Conservation (phyloP, 1,140 invertebrate species). For the Ceratoteleas bidentatus region DNA sequence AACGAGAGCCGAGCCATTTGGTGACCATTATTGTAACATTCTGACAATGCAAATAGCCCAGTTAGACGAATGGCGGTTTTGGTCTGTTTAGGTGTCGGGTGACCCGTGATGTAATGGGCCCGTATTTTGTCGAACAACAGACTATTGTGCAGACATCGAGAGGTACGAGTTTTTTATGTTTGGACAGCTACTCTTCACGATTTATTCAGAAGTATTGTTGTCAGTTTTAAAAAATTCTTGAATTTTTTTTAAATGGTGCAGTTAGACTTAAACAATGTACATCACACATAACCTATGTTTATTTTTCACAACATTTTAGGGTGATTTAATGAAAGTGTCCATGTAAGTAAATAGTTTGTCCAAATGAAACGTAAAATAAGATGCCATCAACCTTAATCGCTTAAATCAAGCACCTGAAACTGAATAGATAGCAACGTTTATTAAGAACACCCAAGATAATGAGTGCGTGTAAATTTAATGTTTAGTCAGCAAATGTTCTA, state of each 20-base stretch:
- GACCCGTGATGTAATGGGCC: conserved; percentile 12
- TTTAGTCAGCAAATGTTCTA: conserved; percentile 65
- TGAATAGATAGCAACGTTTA: not conserved
- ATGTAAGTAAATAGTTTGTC: too few species aligned
- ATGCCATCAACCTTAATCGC: too few species aligned
- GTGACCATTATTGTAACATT: conserved; percentile 41
- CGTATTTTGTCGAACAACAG: conserved; percentile 1
- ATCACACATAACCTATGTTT: too few species aligned
- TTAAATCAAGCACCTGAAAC: not conserved
- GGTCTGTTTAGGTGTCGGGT: conserved; percentile 3
- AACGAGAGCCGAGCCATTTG: conserved; percentile 13
- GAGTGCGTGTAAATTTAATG: conserved; percentile 64
- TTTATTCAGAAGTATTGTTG: not conserved
- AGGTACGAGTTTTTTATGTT: not conserved
- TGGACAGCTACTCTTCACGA: not conserved
- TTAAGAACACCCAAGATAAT: conserved; percentile 4
- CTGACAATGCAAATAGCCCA: conserved; percentile 27
- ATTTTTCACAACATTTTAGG: too few species aligned
- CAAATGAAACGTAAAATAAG: too few species aligned
- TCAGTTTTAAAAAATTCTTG: too few species aligned
- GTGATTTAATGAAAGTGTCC: too few species aligned
- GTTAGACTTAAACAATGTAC: too few species aligned
- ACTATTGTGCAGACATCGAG: too few species aligned
- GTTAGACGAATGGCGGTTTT: conserved; percentile 19
- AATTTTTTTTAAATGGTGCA: too few species aligned